phyloP scores from a whole-genome alignment of 2,797 vertebrate genomes.

The Bradypodion pumilum region DNA sequence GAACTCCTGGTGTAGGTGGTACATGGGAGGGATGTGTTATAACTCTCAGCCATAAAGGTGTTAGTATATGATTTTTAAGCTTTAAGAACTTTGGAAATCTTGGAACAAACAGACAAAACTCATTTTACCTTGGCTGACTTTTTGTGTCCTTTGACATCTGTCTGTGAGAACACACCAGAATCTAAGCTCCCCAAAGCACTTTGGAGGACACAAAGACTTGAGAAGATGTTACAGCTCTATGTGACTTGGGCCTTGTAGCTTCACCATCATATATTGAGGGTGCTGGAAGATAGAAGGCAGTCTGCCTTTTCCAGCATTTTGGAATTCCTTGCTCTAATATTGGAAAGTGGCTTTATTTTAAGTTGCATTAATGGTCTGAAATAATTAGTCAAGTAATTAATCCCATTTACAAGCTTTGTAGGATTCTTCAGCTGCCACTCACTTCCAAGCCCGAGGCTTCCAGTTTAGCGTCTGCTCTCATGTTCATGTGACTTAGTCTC shows the following conservation, averaged over 20 bases:
- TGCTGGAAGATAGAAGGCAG: rapidly evolving
- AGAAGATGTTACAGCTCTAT: rapidly evolving
- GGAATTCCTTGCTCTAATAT: rapidly evolving
- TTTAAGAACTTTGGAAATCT: not conserved
- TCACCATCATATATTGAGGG: not conserved
- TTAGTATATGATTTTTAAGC: not conserved
- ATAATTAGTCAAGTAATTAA: conserved; percentile 84
- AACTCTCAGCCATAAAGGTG: not conserved
- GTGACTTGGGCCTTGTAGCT: conserved; percentile 26
- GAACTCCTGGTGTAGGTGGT: too few relatives aligned
- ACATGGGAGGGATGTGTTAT: too few relatives aligned
- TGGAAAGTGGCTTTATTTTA: conserved; percentile 68
- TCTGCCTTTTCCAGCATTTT: conserved; percentile 38
- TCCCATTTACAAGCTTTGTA: conserved; percentile 84
- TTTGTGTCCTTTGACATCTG: not conserved
- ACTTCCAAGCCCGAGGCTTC: conserved; percentile 72
- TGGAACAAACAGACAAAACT: not conserved
- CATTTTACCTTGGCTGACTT: not conserved
- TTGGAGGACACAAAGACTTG: conserved; percentile 8
- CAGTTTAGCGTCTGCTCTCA: conserved; percentile 62
- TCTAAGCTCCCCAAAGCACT: not conserved
- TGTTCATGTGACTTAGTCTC: conserved; percentile 79
- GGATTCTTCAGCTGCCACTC: conserved; percentile 83
- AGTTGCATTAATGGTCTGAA: conserved; percentile 79
- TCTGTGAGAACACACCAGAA: not conserved